Percentiles rank a stretch among this genome's conserved stretches.
Conservation (phyloP, 2,113 vertebrate genomes). For the Apodemus sylvaticus region DNA sequence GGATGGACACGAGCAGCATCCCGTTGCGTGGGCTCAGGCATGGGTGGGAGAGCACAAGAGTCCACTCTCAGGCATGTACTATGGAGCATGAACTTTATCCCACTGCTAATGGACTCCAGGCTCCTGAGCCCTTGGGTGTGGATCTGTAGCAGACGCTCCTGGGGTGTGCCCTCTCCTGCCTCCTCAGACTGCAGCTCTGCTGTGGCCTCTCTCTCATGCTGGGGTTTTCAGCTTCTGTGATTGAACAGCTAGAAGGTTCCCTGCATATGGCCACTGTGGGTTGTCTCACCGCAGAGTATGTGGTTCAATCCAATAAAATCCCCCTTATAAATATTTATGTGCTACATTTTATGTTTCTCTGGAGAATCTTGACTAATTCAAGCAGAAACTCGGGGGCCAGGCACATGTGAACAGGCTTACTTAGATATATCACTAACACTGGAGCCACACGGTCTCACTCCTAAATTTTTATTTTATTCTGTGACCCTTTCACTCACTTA, state of each 20-base stretch:
- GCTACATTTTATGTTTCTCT: not conserved
- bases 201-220: not conserved
- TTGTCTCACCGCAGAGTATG: not conserved
- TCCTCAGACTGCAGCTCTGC: not conserved
- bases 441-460: not conserved
- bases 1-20: not conserved
- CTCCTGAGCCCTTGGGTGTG: not conserved
- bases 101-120: not conserved
- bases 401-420: not conserved
- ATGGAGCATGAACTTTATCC: not conserved
- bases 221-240: not conserved
- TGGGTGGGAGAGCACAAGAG: not conserved
- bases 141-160: not conserved
- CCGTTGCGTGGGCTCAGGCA: not conserved
- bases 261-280: not conserved
- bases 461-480: not conserved
- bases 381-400: not conserved
- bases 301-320: not conserved
- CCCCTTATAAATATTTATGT: not conserved
- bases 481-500: not conserved
- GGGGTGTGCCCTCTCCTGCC: not conserved
- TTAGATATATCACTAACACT: not conserved
- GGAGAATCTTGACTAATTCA: not conserved
- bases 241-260: not conserved
- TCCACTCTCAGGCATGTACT: not conserved